phyloP scores from a whole-genome alignment of 2,888 invertebrate genomes.

The Drosophila helvetica region DNA sequence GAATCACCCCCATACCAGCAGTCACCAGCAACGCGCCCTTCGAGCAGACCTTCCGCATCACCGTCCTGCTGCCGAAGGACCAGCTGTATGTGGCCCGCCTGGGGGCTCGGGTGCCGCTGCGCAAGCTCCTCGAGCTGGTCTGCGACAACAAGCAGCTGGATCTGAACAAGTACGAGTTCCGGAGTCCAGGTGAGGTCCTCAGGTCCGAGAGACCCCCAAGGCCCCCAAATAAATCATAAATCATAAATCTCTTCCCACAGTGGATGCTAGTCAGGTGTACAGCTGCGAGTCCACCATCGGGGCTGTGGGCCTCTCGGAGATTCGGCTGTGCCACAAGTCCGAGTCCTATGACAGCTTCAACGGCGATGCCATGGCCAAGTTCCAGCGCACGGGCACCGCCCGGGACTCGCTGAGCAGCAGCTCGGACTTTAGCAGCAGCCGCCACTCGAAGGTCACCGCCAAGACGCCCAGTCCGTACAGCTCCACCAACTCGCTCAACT shows the following conservation, averaged over 20 bases:
- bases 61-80: conserved; percentile 90
- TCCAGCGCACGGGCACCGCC: conserved; percentile 79
- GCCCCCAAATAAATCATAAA: background rate
- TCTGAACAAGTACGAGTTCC: conserved; percentile 89
- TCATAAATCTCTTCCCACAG: conserved; percentile 57
- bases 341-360: conserved; percentile 83
- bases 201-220: conserved; percentile 28
- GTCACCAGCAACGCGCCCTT: conserved; percentile 84
- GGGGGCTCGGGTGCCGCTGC: conserved; percentile 88
- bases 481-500: conserved; percentile 84
- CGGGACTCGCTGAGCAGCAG: conserved; percentile 83
- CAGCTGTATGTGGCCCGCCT: conserved; percentile 91
- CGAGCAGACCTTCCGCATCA: conserved; percentile 84
- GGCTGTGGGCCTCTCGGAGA: conserved; percentile 83
- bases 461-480: conserved; percentile 84
- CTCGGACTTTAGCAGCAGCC: conserved; percentile 83
- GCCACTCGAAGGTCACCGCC: conserved; percentile 82
- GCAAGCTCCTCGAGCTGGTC: conserved; percentile 89
- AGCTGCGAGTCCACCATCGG: conserved; percentile 83
- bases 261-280: conserved; percentile 84
- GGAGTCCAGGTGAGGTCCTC: conserved; percentile 88
- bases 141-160: conserved; percentile 91
- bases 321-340: conserved; percentile 83
- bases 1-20: conserved; percentile 82
- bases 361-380: conserved; percentile 81